These are phyloP conservation scores for Raja brachyura DNA, from an alignment of 2,113 vertebrate species.

Conservation along the genomic window DNA sequence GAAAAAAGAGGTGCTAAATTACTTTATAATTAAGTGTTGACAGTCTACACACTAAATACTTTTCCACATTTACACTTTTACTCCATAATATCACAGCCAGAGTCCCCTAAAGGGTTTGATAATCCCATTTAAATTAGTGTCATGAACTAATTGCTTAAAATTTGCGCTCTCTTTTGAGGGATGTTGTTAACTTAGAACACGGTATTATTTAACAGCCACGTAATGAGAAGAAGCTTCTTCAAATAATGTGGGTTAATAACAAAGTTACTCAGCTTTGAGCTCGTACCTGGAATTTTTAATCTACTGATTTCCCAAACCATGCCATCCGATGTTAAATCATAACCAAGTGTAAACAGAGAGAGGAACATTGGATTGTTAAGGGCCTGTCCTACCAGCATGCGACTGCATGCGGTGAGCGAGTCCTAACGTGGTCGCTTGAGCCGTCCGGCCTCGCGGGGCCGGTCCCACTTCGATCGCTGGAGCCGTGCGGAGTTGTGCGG, in stretches of 20 bases:
- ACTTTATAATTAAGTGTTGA: constrained; percentile 32
- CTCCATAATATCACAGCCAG: neutral
- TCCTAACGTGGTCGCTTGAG: too few species aligned
- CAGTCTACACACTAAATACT: neutral
- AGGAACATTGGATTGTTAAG: too few species aligned
- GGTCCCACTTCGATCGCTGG: too few species aligned
- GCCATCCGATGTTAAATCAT: too few species aligned
- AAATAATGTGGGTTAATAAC: neutral
- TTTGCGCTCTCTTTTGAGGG: neutral
- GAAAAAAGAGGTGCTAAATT: neutral
- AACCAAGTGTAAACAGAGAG: too few species aligned
- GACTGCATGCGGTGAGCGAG: too few species aligned
- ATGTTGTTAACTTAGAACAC: too few species aligned
- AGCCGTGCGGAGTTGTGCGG: too few species aligned
- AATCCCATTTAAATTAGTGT: constrained; percentile 2
- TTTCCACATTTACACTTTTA: neutral
- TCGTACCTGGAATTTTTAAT: neutral
- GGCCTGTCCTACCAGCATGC: too few species aligned
- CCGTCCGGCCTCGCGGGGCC: too few species aligned
- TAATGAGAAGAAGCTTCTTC: neutral
- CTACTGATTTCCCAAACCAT: too few species aligned
- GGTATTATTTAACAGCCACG: neutral
- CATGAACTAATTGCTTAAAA: neutral
- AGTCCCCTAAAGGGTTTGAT: neutral
- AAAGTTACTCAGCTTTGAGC: neutral